Evolutionary conservation across 2,888 invertebrate species (phyloP).

Genomic region (Melieria omissa): DNA sequence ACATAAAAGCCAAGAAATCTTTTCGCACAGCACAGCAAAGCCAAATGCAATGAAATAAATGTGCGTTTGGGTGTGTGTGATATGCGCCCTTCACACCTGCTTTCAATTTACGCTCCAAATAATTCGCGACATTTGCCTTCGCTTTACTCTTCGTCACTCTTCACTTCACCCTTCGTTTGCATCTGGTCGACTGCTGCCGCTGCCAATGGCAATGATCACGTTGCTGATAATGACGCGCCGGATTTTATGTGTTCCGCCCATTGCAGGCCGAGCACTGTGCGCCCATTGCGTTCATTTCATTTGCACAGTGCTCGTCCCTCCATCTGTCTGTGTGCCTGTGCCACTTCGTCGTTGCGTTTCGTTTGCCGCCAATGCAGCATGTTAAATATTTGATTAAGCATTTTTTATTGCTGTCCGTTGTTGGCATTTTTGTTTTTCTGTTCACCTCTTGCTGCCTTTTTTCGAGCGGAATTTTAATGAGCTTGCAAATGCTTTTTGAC

Average conservation of each 20-base stretch:
- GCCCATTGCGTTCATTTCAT: no score
- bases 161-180: neutral
- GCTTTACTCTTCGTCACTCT: no score
- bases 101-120: conserved; percentile 29
- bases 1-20: no score
- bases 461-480: conserved; percentile 31
- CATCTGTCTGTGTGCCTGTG: no score
- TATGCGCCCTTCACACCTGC: conserved; percentile 17
- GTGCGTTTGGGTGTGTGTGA: neutral
- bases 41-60: neutral
- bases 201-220: neutral
- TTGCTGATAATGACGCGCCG: neutral
- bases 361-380: conserved; percentile 27
- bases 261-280: no score
- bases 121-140: conserved; percentile 24
- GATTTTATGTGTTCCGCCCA: neutral
- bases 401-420: conserved; percentile 20
- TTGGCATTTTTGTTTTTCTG: neutral
- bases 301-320: no score
- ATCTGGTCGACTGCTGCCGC: neutral
- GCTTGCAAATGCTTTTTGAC: conserved; percentile 33
- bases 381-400: conserved; percentile 35
- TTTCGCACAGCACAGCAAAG: no score
- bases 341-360: conserved; percentile 10
- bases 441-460: conserved; percentile 1